A percentile compares a stretch with the other conserved stretches of the same genome.
phyloP scores from a whole-genome alignment of 2,888 invertebrate genomes.

The Platerodrilus igneus region DNA sequence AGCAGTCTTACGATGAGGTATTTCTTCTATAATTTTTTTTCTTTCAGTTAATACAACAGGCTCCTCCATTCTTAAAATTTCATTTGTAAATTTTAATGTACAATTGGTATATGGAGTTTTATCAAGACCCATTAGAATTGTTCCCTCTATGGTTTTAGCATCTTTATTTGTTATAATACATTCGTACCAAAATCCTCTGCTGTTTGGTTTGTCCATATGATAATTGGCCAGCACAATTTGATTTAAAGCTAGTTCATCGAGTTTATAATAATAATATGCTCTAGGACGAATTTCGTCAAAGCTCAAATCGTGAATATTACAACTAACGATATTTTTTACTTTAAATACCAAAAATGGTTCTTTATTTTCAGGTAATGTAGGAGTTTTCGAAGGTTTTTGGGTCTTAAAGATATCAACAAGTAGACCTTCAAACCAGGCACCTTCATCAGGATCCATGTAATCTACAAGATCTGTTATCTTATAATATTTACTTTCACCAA shows the following conservation, averaged over 20 bases:
- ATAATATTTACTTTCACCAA: slow-evolving; percentile 53
- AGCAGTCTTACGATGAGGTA: slow-evolving; percentile 54
- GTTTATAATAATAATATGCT: slow-evolving; percentile 53
- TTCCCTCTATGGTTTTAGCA: slow-evolving; percentile 54
- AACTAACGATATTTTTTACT: slow-evolving; percentile 38
- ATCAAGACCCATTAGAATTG: slow-evolving; percentile 54
- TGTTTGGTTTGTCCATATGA: slow-evolving; percentile 63
- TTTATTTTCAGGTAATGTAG: slow-evolving; percentile 8
- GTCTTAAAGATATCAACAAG: slow-evolving; percentile 52
- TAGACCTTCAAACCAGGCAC: slow-evolving; percentile 72
- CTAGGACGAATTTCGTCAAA: slow-evolving; percentile 63
- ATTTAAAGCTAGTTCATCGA: slow-evolving; percentile 55
- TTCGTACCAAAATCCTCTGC: slow-evolving; percentile 70
- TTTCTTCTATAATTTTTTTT: too few relatives aligned
- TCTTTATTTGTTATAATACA: slow-evolving; percentile 52
- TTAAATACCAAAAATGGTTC: slow-evolving; percentile 49
- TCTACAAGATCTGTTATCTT: slow-evolving; percentile 64
- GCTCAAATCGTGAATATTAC: slow-evolving; percentile 42
- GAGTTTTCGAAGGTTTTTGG: slow-evolving; percentile 7
- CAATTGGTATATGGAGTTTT: slow-evolving; percentile 58
- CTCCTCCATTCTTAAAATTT: slow-evolving; percentile 63
- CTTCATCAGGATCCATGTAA: slow-evolving; percentile 56
- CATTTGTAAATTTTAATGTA: slow-evolving; percentile 55
- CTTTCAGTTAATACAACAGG: too few relatives aligned
- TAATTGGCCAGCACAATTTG: slow-evolving; percentile 69